Conservation (phyloP, 2,797 vertebrate species). For the Natrix natrix region DNA sequence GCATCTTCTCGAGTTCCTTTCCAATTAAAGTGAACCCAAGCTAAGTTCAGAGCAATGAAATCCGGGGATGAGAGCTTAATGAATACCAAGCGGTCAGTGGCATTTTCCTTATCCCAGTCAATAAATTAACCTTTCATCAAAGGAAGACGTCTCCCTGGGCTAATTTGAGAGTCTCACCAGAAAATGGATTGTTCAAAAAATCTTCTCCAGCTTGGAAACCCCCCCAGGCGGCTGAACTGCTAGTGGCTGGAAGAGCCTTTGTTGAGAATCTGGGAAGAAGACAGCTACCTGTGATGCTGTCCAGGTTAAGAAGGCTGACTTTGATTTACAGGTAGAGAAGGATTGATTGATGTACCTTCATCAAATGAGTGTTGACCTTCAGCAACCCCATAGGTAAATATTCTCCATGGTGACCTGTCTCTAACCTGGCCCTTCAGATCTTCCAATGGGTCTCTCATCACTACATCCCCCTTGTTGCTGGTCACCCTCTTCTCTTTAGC, state of each 20-base stretch:
- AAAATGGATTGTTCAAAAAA: neutral
- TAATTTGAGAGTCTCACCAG: neutral
- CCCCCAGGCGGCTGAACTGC: neutral
- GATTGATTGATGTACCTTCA: neutral
- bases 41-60: conserved; percentile 52
- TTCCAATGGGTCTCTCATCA: neutral
- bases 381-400: neutral
- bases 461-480: neutral
- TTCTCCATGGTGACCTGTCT: neutral
- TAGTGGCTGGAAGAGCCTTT: neutral
- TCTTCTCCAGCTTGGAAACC: neutral
- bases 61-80: conserved; percentile 49
- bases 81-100: conserved; percentile 11
- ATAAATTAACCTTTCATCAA: conserved; percentile 33
- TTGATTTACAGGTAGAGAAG: neutral
- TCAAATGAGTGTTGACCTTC: neutral
- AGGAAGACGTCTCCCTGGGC: neutral
- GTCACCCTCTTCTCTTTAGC: no score
- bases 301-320: neutral
- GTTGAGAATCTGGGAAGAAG: neutral
- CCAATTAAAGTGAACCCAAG: conserved; percentile 22
- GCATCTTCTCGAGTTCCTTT: neutral
- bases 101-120: conserved; percentile 44
- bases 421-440: neutral
- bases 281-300: neutral